A percentile compares a stretch with the other conserved stretches of the same genome.
phyloP scores from a whole-genome alignment of 37 sponge, comb jelly and placozoan genomes.

The Lycopodina hypogea region DNA sequence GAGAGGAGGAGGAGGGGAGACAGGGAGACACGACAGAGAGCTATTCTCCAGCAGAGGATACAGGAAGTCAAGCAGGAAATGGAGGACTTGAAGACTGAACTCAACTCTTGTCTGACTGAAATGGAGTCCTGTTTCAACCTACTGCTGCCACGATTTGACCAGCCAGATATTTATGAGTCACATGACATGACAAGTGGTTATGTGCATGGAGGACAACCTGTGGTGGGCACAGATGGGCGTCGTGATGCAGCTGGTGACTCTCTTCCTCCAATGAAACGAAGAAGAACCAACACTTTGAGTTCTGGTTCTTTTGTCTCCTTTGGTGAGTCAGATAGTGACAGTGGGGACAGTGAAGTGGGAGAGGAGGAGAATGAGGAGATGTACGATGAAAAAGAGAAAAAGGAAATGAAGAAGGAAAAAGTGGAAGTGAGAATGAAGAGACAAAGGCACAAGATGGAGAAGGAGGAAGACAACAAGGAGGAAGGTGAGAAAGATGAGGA shows the following conservation, averaged over 20 bases:
- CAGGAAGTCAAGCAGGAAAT: constrained; percentile 44
- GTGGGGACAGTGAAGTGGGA: not conserved
- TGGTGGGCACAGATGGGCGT: no score
- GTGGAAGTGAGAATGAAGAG: constrained; percentile 1
- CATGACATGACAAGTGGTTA: not conserved
- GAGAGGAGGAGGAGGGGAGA: constrained; percentile 38
- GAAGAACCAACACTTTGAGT: not conserved
- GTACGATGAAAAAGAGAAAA: not conserved
- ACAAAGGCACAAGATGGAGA: not conserved
- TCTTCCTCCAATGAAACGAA: not conserved
- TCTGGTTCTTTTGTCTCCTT: constrained; percentile 5
- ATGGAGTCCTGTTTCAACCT: constrained; percentile 72
- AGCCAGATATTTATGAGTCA: constrained; percentile 20
- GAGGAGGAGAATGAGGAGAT: not conserved
- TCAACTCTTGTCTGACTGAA: constrained; percentile 49
- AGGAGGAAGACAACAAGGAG: not conserved
- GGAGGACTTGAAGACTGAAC: constrained; percentile 45
- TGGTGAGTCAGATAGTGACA: not conserved
- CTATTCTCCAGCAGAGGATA: constrained; percentile 50
- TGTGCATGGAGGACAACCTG: no score
- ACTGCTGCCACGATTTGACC: constrained; percentile 62
- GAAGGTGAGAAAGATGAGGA: constrained; percentile 21
- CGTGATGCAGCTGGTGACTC: not conserved
- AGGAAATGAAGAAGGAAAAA: not conserved
- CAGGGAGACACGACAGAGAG: constrained; percentile 34